Base-by-base conservation (phyloP, 2,888 invertebrate genomes). In the Noctua janthe region DNA sequence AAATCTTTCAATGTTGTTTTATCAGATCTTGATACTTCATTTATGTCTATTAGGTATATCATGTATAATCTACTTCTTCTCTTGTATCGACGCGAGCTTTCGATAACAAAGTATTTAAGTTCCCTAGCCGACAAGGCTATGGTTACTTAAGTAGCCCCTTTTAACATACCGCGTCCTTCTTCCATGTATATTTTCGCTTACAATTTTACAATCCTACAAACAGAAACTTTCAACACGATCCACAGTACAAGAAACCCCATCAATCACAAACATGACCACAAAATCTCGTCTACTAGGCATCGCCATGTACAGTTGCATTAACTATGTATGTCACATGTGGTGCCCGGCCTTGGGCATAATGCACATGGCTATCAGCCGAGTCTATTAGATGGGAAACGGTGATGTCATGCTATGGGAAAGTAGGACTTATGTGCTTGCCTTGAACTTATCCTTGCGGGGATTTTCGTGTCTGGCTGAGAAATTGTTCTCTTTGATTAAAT, bases 291-390 rank as follows among this genome's bases (percentile, higher is more conserved):
- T 76, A 71, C 81, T 62, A 74, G 71, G 47, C 76, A 67, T 62
- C 77, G 80, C 88, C 82, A 82, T 88, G 77, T 88, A 80, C 72
- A 84, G 84, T 77, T 78, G 87, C 83, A 80, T 74, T 69, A 71
- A 74, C 75, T 78, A 85, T 85, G 74, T 84, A 56, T 85, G 85
- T 79, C 82, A 86, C 82, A 85, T 85, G 78, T 85, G 82, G 72
- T 71, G n/a, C 13, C 54, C 51, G 79, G 82, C 85, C 85, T 86
- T 86, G 86, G 74, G 35, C 86, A 73, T 69, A 76, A 74, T 85
- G 82, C 85, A 85, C 73, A 78, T 85, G 82, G 78, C 78, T 81
- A 75, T 73, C 75, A 78, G 82, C 49, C 54, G 51, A 59, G 73
- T 69, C 73, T 85, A 75, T 70, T 74, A 59, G 70, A 74, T 76